These are phyloP conservation scores for Rhodinocichla rosea DNA, from an alignment of 2,113 vertebrate species.

Conservation along the genomic window DNA sequence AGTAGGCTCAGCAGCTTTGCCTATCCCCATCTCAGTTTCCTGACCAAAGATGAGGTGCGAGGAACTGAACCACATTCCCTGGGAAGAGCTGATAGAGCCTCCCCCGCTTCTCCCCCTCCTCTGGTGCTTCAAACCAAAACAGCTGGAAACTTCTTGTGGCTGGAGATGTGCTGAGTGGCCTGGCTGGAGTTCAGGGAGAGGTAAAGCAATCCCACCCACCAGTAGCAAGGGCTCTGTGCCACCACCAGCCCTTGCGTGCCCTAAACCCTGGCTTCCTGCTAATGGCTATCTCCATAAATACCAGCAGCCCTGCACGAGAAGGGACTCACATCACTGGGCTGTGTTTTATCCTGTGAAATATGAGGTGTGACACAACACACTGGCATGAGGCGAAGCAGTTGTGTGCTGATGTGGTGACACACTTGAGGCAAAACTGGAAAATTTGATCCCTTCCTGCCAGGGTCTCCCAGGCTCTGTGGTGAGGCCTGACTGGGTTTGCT, in stretches of 20 bases:
- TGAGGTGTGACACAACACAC: conserved; percentile 42
- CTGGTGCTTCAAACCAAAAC: conserved; percentile 41
- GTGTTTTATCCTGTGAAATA: conserved; percentile 45
- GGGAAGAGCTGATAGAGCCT: conserved; percentile 58
- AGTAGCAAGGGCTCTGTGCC: conserved; percentile 19
- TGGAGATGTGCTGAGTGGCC: conserved; percentile 56
- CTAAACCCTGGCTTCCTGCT: conserved; percentile 22
- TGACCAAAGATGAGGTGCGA: conserved; percentile 60
- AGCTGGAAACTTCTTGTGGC: conserved; percentile 56
- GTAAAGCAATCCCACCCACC: conserved; percentile 55
- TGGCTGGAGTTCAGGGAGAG: conserved; percentile 51
- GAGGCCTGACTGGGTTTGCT: background rate
- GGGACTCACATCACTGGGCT: background rate
- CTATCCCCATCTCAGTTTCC: conserved; percentile 35
- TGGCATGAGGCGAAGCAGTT: conserved; percentile 57
- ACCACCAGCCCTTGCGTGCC: background rate
- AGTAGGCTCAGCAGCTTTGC: conserved; percentile 57
- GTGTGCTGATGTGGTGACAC: conserved; percentile 63
- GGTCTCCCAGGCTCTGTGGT: conserved; percentile 4
- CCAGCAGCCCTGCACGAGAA: background rate
- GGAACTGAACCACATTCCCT: conserved; percentile 19
- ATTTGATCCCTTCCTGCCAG: conserved; percentile 49
- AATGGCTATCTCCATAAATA: conserved; percentile 52
- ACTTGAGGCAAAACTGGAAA: conserved; percentile 52
- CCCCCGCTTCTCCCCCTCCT: background rate